Evolutionary conservation across 2,113 vertebrate species (phyloP), one percentile per base, ranked within the genome.

Genomic region (Chroicocephalus ridibundus): DNA sequence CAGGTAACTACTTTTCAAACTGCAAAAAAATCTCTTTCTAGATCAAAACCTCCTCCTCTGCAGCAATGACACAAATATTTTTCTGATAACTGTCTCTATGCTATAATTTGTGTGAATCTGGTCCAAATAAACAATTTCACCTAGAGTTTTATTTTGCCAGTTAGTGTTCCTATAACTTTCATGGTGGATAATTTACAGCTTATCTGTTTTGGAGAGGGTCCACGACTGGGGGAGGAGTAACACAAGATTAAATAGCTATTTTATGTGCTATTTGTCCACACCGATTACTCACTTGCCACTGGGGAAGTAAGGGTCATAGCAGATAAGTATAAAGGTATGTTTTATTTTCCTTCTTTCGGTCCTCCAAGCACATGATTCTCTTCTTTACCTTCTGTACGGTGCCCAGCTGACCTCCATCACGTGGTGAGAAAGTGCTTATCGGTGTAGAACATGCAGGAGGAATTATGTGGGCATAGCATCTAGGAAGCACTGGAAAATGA

Each of bases 1-100:
- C 60, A 96, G 57, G 44, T 94, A 95, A 86, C 69, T 94, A 57
- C 13, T 92, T 62, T 96, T 97, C 80, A 57, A 91, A 85, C 58
- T 93, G 18, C 18, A 93, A 68, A 91, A 76, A 82, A 93, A 82
- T 76, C 5, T 91, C 52, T 82, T 65, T 76, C 34, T 91, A 82
- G 58, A 90, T 93, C 62, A 91, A 85, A 87, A 66, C 31, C 9
- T 93, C 49, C 65, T 96, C 70, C 44, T 92, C 46, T 82, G 13
- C 17, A 87, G 38, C 65, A 92, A 71, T 51, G 44, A 21, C 81
- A 94, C 25, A 90, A 94, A 91, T 81, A 66, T 94, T 78, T 96
- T 94, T 81, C 34, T 65, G 51, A 17, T 78, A 84, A 81, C 24
- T 26, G 9, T 51, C 34, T 66, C 36, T 79, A 6, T 55, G 34